Conservation (phyloP, 2,113 vertebrate species). For the Bambusicola thoracicus region DNA sequence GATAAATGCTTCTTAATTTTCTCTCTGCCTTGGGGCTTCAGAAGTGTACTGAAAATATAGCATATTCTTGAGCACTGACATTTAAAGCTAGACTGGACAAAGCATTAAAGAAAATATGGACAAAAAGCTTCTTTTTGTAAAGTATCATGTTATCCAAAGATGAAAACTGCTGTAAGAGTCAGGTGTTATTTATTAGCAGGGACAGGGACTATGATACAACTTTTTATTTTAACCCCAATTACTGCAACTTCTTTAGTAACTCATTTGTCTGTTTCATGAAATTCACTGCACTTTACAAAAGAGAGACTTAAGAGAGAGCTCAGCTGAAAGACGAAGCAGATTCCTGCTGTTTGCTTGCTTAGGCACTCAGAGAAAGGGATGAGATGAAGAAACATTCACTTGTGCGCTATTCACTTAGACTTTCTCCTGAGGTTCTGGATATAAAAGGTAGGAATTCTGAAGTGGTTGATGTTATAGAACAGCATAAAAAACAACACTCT, state of each 20-base stretch:
- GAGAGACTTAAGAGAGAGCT: neutral
- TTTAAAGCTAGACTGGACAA: neutral
- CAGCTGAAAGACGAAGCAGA: neutral
- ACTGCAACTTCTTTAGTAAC: neutral
- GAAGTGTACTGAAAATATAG: neutral
- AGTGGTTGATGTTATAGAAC: rapidly evolving
- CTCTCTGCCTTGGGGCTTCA: neutral
- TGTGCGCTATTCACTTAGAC: neutral
- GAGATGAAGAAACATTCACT: neutral
- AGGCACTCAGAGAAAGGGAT: neutral
- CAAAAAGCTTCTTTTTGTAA: neutral
- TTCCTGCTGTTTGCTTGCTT: neutral
- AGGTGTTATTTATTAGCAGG: neutral
- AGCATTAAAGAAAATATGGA: neutral
- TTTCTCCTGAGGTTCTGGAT: neutral
- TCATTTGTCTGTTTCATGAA: neutral
- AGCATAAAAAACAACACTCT: neutral
- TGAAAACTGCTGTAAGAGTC: neutral
- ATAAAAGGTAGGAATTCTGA: neutral
- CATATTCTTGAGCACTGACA: neutral
- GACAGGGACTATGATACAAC: neutral
- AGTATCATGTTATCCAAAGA: neutral
- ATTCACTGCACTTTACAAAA: neutral
- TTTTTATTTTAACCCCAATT: neutral
- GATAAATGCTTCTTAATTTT: neutral